A percentile compares a stretch with the other conserved stretches of the same genome.
Evolutionary conservation across 2,113 vertebrate genomes (phyloP).

Genomic region (Sardina pilchardus): DNA sequence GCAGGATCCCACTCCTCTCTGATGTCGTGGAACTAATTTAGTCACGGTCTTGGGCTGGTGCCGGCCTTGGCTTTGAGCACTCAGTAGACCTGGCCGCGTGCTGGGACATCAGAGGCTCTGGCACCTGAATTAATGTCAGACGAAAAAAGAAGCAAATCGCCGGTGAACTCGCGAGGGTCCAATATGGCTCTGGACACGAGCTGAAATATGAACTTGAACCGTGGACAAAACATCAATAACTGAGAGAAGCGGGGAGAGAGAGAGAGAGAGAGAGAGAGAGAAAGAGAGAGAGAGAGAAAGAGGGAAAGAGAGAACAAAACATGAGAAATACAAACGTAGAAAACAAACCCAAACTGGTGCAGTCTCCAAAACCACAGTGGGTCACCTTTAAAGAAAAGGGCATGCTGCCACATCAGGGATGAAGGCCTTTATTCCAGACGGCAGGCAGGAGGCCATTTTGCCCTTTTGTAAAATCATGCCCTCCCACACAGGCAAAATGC

Average conservation of each 20-base stretch:
- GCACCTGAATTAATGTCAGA: background rate
- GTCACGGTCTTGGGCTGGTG: background rate
- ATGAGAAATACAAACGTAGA: background rate
- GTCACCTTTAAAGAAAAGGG: background rate
- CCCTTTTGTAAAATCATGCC: constrained; percentile 27
- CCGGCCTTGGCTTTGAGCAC: background rate
- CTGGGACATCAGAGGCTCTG: constrained; percentile 5
- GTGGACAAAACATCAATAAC: background rate
- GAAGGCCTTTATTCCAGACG: background rate
- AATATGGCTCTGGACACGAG: background rate
- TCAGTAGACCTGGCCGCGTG: background rate
- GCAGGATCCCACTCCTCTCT: background rate
- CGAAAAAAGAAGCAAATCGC: background rate
- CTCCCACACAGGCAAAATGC: background rate
- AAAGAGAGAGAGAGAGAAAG: background rate
- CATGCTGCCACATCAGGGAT: background rate
- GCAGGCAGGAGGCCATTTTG: background rate
- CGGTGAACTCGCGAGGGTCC: background rate
- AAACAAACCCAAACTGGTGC: background rate
- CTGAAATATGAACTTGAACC: background rate
- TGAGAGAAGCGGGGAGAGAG: background rate
- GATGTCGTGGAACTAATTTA: constrained; percentile 9
- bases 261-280: background rate
- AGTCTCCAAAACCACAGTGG: background rate
- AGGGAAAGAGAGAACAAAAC: background rate